Base-by-base conservation (phyloP, 1,140 invertebrate genomes). In the Hylyphantes graminicola region DNA sequence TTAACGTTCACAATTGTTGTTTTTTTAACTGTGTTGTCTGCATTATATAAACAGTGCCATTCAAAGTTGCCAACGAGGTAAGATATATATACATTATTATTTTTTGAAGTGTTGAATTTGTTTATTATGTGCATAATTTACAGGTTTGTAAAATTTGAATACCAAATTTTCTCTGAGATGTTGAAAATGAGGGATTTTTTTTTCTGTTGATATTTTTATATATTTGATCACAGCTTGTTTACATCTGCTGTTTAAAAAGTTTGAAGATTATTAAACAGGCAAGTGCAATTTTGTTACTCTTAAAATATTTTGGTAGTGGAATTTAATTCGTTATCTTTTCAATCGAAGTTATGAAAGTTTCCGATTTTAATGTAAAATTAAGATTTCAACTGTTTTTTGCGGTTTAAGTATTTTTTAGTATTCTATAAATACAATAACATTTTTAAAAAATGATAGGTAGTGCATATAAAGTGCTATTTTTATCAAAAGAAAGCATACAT, bases 11-110 rank as follows among this genome's bases (percentile, higher is more conserved):
- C 72, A 65, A 65, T 64, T 65, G 68, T 73, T 83, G 68, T 70
- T 74, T 35, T 35, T 35, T 83, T 83, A 73, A 74, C 68, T 73
- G 68, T 83, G 72, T 83, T 74, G 72, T 83, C 72, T 83, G 80
- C 80, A 83, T 83, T 65, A 76, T 73, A 83, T 73, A 74, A 63
- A 74, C 80, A 83, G 80, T 83, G 80, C 80, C 80, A 83, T 83
- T 83, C 80, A 83, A 83, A 83, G 80, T 82, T 82, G 80, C 80
- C 80, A 82, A 82, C 59, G 70, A 82, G 80, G 80, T 82, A 82
- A 82, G 80, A 82, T 74, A 74, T 81, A 81, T 81, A 79, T 72
- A 35, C 35, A 35, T 35, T 35, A 82, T 82, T 82, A 74, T 74
- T 82, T 82, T 82, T 82, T 51, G 75, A 74, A 48, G 55, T 82